Base-by-base conservation (phyloP, 2,888 invertebrate genomes). In the Drosophila lacicola region DNA sequence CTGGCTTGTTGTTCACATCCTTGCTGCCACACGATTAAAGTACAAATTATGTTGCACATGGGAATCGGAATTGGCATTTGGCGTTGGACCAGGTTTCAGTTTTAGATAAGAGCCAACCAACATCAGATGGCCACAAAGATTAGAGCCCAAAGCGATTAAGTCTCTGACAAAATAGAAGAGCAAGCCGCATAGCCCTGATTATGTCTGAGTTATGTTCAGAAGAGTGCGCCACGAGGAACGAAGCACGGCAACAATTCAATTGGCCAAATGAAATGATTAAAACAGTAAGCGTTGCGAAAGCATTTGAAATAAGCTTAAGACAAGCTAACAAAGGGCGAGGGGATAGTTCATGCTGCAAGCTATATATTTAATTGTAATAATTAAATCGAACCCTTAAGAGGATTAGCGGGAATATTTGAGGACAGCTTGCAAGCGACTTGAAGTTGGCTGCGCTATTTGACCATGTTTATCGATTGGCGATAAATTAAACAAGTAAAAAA, bases 11-110 rank as follows among this genome's bases (percentile, higher is more conserved):
- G 29, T 41, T 54, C 44, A 46, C 42, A 53, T 33, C 57, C 68
- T 49, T 47, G 55, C 50, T 49, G 75, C 58, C 62, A 75, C 74
- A 65, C 82, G 72, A 78, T 81, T 81, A 69, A 78, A 72, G 75
- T 85, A 82, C 81, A 82, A 82, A 82, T 82, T 85, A 85, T 78
- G 79, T 75, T 72, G 79, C 82, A 85, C 79, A 71, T 56, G 85
- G 82, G 85, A 81, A 74, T 77, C 70, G 55, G 19, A 42, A 63
- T 64, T 64, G 75, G 79, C 57, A 57, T 68, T 70, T 60, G 69
- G 56, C 63, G 14, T 55, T 41, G 53, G 41, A 45, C 14, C 45
- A 41, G 57, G 29, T 56, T 53, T 33, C 17, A 41, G 53, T 47
- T 56, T 53, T 39, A 74, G 73, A 74, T 69, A 75, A 68, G 57